phyloP scores from a whole-genome alignment of 2,888 invertebrate genomes.

The Limenitis camilla region DNA sequence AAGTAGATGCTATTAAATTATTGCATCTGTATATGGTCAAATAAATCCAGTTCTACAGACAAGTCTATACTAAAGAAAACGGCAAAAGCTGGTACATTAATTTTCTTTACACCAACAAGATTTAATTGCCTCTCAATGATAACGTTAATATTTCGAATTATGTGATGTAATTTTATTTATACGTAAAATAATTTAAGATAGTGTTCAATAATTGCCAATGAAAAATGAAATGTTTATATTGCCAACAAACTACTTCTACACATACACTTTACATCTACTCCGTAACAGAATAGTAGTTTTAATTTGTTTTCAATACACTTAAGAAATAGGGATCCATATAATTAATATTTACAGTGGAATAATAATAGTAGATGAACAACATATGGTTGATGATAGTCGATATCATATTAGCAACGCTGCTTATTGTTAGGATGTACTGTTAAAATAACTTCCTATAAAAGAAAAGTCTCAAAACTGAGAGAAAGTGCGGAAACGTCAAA shows the following conservation, averaged over 20 bases:
- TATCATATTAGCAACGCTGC: too few relatives aligned
- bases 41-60: background rate
- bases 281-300: background rate
- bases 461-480: too few relatives aligned
- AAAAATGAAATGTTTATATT: background rate
- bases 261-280: background rate
- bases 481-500: too few relatives aligned
- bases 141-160: slow-evolving; percentile 42
- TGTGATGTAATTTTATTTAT: slow-evolving; percentile 47
- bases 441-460: too few relatives aligned
- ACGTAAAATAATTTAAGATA: slow-evolving; percentile 40
- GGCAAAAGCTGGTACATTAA: slow-evolving; percentile 45
- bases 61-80: slow-evolving; percentile 13
- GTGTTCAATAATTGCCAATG: slow-evolving; percentile 21
- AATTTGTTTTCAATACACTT: background rate
- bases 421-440: too few relatives aligned
- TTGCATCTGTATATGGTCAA: slow-evolving; percentile 1
- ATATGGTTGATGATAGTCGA: too few relatives aligned
- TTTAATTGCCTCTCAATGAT: slow-evolving; percentile 51
- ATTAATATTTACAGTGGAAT: background rate
- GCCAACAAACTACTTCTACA: background rate
- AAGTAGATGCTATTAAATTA: background rate
- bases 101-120: slow-evolving; percentile 48
- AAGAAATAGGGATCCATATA: background rate
- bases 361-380: too few relatives aligned